phyloP scores from a whole-genome alignment of 2,888 invertebrate species.

The Agrenia bidenticulata region DNA sequence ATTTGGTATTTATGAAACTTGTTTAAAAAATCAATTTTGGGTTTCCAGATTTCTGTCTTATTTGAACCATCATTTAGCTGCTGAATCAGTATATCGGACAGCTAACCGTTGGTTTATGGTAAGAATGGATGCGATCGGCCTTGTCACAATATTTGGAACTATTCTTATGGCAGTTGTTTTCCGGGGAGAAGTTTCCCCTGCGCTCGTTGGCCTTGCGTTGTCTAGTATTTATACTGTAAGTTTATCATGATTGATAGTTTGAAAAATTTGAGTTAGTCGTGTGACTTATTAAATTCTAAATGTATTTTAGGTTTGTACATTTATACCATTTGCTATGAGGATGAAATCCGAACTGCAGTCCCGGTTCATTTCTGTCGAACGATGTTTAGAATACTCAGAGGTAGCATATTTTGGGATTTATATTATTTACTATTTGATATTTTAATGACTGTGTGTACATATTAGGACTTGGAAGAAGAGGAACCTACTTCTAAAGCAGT shows the following conservation, averaged over 20 bases:
- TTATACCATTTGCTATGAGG: conserved; percentile 55
- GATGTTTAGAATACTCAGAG: conserved; percentile 57
- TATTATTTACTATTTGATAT: not conserved
- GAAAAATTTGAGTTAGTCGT: not conserved
- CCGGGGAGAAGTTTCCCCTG: conserved; percentile 56
- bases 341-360: conserved; percentile 56
- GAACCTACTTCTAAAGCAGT: conserved; percentile 54
- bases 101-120: conserved; percentile 59
- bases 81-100: conserved; percentile 57
- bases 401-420: conserved; percentile 51
- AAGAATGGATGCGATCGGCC: conserved; percentile 57
- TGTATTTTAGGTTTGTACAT: conserved; percentile 53
- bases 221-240: conserved; percentile 60
- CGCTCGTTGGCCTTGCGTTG: conserved; percentile 61
- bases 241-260: not conserved
- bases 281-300: too few species aligned
- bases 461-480: conserved; percentile 54
- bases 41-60: conserved; percentile 56
- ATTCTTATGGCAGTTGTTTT: conserved; percentile 59
- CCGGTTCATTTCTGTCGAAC: conserved; percentile 58
- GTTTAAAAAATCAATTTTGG: too few species aligned
- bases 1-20: conserved; percentile 33
- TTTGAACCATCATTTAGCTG: conserved; percentile 57
- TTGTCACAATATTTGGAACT: conserved; percentile 57
- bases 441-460: conserved; percentile 12